These are phyloP conservation scores for Calameuta pallipes DNA, from an alignment of 2,888 invertebrate genomes.

Conservation along the genomic window DNA sequence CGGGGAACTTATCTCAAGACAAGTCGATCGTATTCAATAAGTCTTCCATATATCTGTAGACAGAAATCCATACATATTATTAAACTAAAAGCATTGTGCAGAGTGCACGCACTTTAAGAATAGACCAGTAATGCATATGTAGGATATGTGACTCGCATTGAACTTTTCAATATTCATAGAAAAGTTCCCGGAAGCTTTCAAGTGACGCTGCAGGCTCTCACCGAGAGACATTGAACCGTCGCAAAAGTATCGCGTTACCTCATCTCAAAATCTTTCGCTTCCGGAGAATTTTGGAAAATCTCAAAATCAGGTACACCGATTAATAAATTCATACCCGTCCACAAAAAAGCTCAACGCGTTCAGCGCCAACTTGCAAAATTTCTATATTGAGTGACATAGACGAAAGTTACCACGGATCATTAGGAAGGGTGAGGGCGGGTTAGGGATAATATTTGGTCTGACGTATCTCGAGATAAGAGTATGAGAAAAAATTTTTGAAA, in stretches of 20 bases:
- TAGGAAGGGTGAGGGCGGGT: background rate
- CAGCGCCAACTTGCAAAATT: background rate
- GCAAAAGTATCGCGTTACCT: background rate
- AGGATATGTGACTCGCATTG: background rate
- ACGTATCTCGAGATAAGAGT: background rate
- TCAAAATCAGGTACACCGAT: background rate
- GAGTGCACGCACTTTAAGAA: background rate
- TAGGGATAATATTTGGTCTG: background rate
- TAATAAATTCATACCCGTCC: background rate
- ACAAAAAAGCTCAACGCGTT: background rate
- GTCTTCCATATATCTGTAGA: background rate
- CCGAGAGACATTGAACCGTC: background rate
- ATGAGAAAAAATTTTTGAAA: background rate
- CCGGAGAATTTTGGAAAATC: background rate
- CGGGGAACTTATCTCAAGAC: background rate
- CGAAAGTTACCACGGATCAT: background rate
- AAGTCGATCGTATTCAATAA: background rate
- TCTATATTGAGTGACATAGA: background rate
- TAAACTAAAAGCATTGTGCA: background rate
- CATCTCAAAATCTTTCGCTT: background rate
- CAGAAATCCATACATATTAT: background rate
- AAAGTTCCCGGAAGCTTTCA: background rate
- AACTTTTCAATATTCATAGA: background rate
- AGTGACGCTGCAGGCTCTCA: background rate
- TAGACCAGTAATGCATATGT: background rate